These are phyloP conservation scores for Hemibagrus wyckioides DNA, from an alignment of 2,113 vertebrate genomes.

Conservation along the genomic window DNA sequence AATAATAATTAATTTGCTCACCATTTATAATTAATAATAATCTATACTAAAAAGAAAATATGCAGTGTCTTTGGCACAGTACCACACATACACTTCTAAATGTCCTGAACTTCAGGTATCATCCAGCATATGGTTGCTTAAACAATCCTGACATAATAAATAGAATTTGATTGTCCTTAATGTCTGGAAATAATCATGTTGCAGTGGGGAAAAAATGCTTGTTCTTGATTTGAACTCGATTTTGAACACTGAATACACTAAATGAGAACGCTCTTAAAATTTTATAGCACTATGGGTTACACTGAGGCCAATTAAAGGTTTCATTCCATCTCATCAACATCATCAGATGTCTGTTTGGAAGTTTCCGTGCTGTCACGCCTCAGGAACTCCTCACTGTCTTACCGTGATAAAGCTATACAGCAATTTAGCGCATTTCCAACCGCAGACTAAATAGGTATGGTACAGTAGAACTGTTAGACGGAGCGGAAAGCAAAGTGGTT, in stretches of 20 bases:
- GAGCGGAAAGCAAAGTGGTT: conserved; percentile 9
- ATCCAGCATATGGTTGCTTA: not conserved
- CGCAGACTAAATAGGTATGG: conserved; percentile 60
- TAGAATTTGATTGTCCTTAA: not conserved
- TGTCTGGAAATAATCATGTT: not conserved
- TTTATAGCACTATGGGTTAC: not conserved
- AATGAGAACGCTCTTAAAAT: not conserved
- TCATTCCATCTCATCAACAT: conserved; percentile 56
- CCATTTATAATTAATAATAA: not conserved
- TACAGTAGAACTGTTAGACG: not conserved
- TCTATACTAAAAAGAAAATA: too few relatives aligned
- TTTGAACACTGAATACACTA: not conserved
- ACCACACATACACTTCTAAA: not conserved
- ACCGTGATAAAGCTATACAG: conserved; percentile 60
- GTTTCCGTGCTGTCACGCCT: conserved; percentile 65
- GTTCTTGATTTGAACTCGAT: not conserved
- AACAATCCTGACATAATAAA: not conserved
- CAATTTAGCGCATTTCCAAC: conserved; percentile 66
- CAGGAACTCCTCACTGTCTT: conserved; percentile 62
- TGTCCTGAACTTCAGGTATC: not conserved
- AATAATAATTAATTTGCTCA: too few relatives aligned
- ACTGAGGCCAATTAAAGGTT: not conserved
- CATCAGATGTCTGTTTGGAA: conserved; percentile 58
- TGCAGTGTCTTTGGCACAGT: not conserved
- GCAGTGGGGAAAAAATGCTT: not conserved